Conservation (phyloP, 2,888 invertebrate species). For the Baronia brevicornis region DNA sequence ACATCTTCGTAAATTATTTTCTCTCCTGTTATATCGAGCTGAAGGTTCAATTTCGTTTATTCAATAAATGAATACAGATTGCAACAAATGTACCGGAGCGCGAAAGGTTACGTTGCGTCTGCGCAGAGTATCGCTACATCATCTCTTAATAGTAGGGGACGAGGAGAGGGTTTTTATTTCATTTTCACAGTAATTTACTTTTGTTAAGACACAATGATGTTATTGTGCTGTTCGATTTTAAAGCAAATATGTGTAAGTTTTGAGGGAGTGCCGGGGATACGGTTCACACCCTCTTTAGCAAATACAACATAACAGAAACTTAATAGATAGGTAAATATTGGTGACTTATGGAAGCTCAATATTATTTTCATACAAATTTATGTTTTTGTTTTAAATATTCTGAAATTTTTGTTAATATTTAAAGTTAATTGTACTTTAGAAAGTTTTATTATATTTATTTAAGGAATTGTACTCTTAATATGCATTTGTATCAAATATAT, state of each 20-base stretch:
- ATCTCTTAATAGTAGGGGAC: conserved; percentile 72
- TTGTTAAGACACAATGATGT: conserved; percentile 61
- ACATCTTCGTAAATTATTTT: conserved; percentile 18
- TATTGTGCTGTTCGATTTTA: conserved; percentile 63
- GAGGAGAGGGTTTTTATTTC: conserved; percentile 64
- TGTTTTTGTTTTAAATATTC: too few species aligned
- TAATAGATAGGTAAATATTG: conserved; percentile 12
- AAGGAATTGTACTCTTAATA: too few species aligned
- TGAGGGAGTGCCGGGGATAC: conserved; percentile 50
- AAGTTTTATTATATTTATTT: too few species aligned
- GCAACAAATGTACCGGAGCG: conserved; percentile 35
- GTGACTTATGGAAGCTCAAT: too few species aligned
- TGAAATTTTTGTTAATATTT: too few species aligned
- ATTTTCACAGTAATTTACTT: conserved; percentile 73
- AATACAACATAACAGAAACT: conserved; percentile 26
- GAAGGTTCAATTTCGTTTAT: conserved; percentile 30
- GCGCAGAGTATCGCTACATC: conserved; percentile 71
- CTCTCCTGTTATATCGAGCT: not conserved
- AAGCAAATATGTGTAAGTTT: conserved; percentile 62
- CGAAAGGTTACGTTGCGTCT: conserved; percentile 51
- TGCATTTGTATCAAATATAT: too few species aligned
- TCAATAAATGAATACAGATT: conserved; percentile 17
- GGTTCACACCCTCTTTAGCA: conserved; percentile 53
- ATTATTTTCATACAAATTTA: too few species aligned
- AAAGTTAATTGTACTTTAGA: too few species aligned